Evolutionary conservation across 2,797 vertebrate genomes (phyloP), one percentile per base, ranked within the genome.

Genomic region (Eurystomus glaucurus): DNA sequence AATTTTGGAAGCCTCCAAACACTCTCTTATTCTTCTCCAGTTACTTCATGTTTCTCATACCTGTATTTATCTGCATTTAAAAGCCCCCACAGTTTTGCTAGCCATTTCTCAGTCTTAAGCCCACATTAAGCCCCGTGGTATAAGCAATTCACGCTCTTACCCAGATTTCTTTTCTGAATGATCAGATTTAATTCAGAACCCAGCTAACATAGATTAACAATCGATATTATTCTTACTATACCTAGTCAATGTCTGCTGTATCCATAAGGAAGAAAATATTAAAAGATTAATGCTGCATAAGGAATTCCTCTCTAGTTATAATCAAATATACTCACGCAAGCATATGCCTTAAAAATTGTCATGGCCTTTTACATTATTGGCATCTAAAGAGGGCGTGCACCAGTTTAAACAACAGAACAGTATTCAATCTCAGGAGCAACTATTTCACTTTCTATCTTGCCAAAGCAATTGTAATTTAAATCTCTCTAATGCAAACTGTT

Each of bases 1-100:
- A 39, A 45, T 50, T 69, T 39, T 75, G 3, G n/a, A 93, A 57
- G 4, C 6, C 18, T 81, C 35, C 16, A 45, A 80, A 84, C 4
- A 25, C 18, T 11, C 23, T 9, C 17, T 16, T 19, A 3, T 11
- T 13, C 6, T 31, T 29, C 18, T 85, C 37, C 39, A 14, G 4
- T 18, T 85, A 17, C 9, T 88, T 60, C n/a, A 3, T 77, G 3
- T 75, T 85, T 74, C 74, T 84, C 61, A 22, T 14, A 79, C 5
- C 22, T 60, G 2, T 46, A 51, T 46, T 80, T 22, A 46, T n/a
- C 26, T 25, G 25, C 50, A 65, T 90, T 50, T 41, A 28, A 90
- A 48, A 31, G 3, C 0, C 0, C 5, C 1, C 5, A 11, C 3
- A 9, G 9, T 54, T 20, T 33, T n/a, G 2, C 20, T 35, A 66